Percentiles rank a stretch among this genome's conserved stretches.
These are phyloP conservation scores for Sebastes melanostomus DNA, from an alignment of 2,797 vertebrate species.

Conservation along the genomic window DNA sequence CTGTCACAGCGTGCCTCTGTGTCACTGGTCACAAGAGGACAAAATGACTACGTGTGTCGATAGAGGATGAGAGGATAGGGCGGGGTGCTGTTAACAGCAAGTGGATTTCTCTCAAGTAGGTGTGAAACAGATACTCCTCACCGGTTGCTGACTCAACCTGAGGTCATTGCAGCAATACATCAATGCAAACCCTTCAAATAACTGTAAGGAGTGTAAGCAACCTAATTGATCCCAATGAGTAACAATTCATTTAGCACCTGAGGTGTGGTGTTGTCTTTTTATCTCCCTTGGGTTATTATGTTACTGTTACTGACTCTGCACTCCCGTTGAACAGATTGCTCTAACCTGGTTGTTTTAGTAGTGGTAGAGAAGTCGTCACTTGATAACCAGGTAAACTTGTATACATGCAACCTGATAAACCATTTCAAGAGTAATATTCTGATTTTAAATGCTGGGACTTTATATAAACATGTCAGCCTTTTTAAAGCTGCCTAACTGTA, in stretches of 20 bases:
- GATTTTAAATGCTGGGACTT: background rate
- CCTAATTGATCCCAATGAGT: conserved; percentile 64
- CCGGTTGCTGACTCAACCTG: background rate
- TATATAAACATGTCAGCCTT: background rate
- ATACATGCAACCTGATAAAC: background rate
- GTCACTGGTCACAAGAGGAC: conserved; percentile 51
- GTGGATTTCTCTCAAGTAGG: conserved; percentile 28
- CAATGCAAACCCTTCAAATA: conserved; percentile 2
- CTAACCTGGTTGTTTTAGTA: background rate
- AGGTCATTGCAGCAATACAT: background rate
- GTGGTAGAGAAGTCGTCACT: background rate
- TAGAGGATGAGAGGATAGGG: background rate
- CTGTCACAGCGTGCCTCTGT: conserved; percentile 18
- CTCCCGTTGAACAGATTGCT: conserved; percentile 6
- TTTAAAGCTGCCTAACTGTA: background rate
- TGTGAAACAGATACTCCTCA: conserved; percentile 36
- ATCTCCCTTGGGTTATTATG: conserved; percentile 47
- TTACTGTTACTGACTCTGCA: conserved; percentile 19
- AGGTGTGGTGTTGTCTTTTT: conserved; percentile 13
- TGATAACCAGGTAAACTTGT: background rate
- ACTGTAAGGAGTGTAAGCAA: conserved; percentile 19
- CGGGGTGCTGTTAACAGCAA: conserved; percentile 28
- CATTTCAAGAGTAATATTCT: background rate
- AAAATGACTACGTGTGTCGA: conserved; percentile 10
- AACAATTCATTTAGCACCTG: conserved; percentile 57